phyloP scores from a whole-genome alignment of 2,888 invertebrate species.

The Orchesellides sinensis region DNA sequence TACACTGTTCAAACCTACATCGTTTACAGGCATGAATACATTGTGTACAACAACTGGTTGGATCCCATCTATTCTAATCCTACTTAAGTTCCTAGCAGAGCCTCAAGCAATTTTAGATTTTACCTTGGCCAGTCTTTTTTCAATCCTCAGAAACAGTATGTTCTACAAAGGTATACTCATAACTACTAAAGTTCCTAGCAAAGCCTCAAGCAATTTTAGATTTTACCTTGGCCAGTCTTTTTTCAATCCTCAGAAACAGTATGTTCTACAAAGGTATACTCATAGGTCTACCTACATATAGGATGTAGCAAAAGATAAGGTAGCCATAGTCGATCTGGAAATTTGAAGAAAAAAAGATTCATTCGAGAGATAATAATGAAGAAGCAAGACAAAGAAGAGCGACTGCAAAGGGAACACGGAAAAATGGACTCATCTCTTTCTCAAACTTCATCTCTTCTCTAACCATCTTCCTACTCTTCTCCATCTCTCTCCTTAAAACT shows the following conservation, averaged over 20 bases:
- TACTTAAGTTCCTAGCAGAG: slow-evolving; percentile 9
- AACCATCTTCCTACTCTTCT: neutral
- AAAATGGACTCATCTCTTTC: slow-evolving; percentile 53
- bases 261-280: too few species aligned
- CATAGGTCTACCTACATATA: slow-evolving; percentile 1
- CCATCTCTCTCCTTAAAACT: neutral
- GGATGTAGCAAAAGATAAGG: slow-evolving; percentile 1
- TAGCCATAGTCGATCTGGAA: slow-evolving; percentile 55
- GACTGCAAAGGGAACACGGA: slow-evolving; percentile 38
- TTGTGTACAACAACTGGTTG: neutral
- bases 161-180: neutral
- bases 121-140: slow-evolving; percentile 27
- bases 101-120: slow-evolving; percentile 49
- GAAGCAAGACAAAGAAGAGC: slow-evolving; percentile 57
- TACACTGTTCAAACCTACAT: slow-evolving; percentile 16
- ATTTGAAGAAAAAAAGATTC: slow-evolving; percentile 40
- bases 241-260: slow-evolving; percentile 11
- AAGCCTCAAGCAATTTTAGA: slow-evolving; percentile 47
- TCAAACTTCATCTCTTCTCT: slow-evolving; percentile 4
- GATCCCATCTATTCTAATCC: slow-evolving; percentile 32
- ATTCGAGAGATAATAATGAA: slow-evolving; percentile 53
- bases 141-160: neutral
- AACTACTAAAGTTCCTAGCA: neutral
- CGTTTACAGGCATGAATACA: slow-evolving; percentile 1
- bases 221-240: slow-evolving; percentile 45